A percentile compares a stretch with the other conserved stretches of the same genome.
These are phyloP conservation scores for Electrophaes corylata DNA, from an alignment of 2,888 invertebrate genomes.

Conservation along the genomic window DNA sequence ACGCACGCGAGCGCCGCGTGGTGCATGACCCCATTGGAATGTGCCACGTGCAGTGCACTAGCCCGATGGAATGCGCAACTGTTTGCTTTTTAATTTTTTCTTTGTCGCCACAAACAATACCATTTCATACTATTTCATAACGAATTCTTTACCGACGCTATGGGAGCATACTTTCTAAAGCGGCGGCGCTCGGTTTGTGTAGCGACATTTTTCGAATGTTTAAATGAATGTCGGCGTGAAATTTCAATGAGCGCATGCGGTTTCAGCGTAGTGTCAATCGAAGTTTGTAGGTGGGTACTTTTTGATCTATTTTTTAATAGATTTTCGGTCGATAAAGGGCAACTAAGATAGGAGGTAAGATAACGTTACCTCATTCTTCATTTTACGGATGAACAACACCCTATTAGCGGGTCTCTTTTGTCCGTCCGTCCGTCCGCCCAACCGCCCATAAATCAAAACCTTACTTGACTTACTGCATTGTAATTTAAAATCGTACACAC, in stretches of 20 bases:
- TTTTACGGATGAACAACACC: conserved; percentile 37
- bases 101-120: conserved; percentile 76
- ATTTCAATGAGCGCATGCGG: conserved; percentile 44
- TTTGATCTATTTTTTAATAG: conserved; percentile 19
- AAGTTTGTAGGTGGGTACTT: conserved; percentile 8
- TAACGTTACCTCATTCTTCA: conserved; percentile 34
- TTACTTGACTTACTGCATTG: conserved; percentile 41
- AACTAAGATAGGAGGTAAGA: conserved; percentile 18
- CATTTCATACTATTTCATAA: conserved; percentile 78
- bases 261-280: conserved; percentile 38
- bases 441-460: conserved; percentile 42
- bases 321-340: conserved; percentile 14
- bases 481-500: conserved; percentile 41
- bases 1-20: conserved; percentile 69
- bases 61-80: conserved; percentile 81
- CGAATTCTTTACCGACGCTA: conserved; percentile 69
- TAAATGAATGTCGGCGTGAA: conserved; percentile 36
- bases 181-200: conserved; percentile 54
- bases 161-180: conserved; percentile 65
- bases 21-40: conserved; percentile 82
- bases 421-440: conserved; percentile 38
- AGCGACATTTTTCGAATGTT: conserved; percentile 39
- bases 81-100: conserved; percentile 79
- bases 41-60: conserved; percentile 77
- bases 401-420: conserved; percentile 42